These are phyloP conservation scores for Antheraea pernyi DNA, from an alignment of 1,140 invertebrate species.

Conservation along the genomic window DNA sequence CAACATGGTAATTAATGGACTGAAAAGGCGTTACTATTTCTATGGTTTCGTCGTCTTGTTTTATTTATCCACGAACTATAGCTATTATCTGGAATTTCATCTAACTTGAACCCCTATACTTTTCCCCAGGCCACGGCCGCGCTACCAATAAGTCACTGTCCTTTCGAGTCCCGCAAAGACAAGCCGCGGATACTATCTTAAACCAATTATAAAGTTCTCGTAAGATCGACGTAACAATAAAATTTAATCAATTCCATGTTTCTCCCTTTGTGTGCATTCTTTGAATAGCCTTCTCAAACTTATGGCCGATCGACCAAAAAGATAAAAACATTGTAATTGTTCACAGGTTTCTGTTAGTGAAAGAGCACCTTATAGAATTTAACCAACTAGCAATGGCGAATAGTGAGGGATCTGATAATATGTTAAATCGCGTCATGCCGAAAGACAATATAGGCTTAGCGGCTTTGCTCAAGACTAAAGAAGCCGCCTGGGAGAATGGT, in stretches of 20 bases:
- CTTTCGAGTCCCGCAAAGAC: background rate
- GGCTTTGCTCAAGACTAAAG: slow-evolving; percentile 95
- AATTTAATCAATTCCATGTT: background rate
- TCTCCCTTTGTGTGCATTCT: background rate
- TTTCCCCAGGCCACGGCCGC: too few relatives aligned
- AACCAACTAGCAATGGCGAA: slow-evolving; percentile 99
- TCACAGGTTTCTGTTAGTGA: slow-evolving; percentile 94
- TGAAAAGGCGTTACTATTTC: too few relatives aligned
- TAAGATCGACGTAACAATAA: background rate
- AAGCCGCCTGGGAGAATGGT: slow-evolving; percentile 95
- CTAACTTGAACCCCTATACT: too few relatives aligned
- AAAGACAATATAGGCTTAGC: slow-evolving; percentile 99
- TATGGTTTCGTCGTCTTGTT: too few relatives aligned
- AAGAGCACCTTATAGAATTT: slow-evolving; percentile 98
- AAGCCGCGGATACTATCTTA: background rate
- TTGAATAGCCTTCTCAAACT: background rate
- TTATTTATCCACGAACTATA: too few relatives aligned
- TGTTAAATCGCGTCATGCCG: slow-evolving; percentile 99
- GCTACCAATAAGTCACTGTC: too few relatives aligned
- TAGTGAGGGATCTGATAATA: slow-evolving; percentile 98
- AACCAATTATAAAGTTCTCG: background rate
- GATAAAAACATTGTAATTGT: slow-evolving; percentile 16
- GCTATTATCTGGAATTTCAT: too few relatives aligned
- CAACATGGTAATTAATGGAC: too few relatives aligned
- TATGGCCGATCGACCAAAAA: background rate